Base-by-base conservation (phyloP, 2,888 invertebrate genomes). In the Phaedon cochleariae region DNA sequence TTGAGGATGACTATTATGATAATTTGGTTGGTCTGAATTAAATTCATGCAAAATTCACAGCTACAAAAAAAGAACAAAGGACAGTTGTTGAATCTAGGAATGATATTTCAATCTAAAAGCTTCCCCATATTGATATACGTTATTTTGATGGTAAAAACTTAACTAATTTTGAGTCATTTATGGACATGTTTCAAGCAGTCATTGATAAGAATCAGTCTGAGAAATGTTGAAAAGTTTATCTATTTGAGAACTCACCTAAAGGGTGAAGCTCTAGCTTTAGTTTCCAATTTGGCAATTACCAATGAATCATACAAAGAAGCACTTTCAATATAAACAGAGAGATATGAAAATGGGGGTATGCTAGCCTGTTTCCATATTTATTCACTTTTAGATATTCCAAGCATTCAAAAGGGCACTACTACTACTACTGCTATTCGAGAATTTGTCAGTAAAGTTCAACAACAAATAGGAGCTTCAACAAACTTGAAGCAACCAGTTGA, bases 261-360 rank as follows among this genome's bases (percentile, higher is more conserved):
- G 41, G 65, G 60, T 26, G 65, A 66, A 64, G 65, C 65, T 12
- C 29, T 61, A 9, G 17, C 48, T 17, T 61, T 51, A 15, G 53
- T 68, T 17, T 54, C 18, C 48, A 64, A 55, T 41, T 51, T 66
- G 21, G 63, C 65, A 4, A 17, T 68, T 12, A 49, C 55, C 18
- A 59, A 65, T 54, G 52, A 58, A n/a, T 64, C 63, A 21, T 68
- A 66, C 21, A 31, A 59, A 10, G 53, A 48, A 41, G 65, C 68
- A 5, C 18, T 66, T 7, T 22, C 29, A 1, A 18, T 68, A 52
- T 53, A 61, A 26, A 59, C 54, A 31, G 51, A 51, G 15, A 51
- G 49, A 10, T 49, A 49, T 49, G 49, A 49, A 20, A 49, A 49
- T 49, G 21, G 21, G 21, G 49, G 49, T 2, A 49, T 49, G 49